Conservation (phyloP, 2,797 vertebrate genomes). For the Megalops cyprinoides region DNA sequence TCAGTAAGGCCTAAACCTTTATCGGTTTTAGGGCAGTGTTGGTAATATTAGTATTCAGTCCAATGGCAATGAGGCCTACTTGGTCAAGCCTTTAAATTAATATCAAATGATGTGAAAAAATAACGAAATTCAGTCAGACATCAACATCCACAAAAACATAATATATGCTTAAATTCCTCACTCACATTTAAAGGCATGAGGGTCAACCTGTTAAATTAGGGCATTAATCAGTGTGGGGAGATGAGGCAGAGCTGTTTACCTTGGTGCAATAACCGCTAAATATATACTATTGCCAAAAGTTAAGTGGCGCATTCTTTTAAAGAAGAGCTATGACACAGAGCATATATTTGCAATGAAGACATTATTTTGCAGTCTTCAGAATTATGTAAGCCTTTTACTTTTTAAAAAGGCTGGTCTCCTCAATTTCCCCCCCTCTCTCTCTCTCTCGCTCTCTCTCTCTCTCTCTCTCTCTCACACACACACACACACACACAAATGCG, state of each 20-base stretch:
- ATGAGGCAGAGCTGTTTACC: neutral
- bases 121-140: too few species aligned
- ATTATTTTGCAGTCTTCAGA: neutral
- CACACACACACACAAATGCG: slow-evolving; percentile 48
- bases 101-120: too few species aligned
- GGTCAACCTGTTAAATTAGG: neutral
- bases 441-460: slow-evolving; percentile 20
- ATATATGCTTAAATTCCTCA: too few species aligned
- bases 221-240: neutral
- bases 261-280: neutral
- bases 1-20: too few species aligned
- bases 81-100: too few species aligned
- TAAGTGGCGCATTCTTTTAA: neutral
- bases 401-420: neutral
- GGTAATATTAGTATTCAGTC: too few species aligned
- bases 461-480: slow-evolving; percentile 49
- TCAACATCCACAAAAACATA: too few species aligned
- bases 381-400: neutral
- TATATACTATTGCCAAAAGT: neutral
- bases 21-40: too few species aligned
- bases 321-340: neutral
- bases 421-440: slow-evolving; percentile 35
- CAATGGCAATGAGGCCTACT: neutral
- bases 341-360: neutral
- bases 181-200: too few species aligned